Evolutionary conservation across 2,113 vertebrate species (phyloP), one percentile per base, ranked within the genome.

Genomic region (Solea senegalensis): DNA sequence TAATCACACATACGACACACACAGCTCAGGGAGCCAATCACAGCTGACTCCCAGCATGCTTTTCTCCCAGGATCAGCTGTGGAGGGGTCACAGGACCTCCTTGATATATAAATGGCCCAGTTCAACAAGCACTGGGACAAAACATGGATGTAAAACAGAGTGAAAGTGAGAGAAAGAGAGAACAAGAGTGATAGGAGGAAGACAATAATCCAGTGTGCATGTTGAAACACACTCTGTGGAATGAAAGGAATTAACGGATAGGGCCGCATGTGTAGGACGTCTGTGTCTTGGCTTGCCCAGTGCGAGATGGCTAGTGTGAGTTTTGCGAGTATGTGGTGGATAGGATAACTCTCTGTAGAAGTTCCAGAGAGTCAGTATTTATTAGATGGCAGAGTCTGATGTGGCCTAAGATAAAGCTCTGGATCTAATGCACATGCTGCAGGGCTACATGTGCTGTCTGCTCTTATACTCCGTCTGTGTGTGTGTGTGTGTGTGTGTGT

Each of bases 181-280:
- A 78, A 28, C 9, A 51, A 51, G 27, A 63, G 57, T 21, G 66
- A 78, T 16, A 34, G 7, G 49, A 72, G 64, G 72, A 44, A 73
- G 46, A 63, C 44, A 63, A 64, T 60, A 64, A 74, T 61, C 57
- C 74, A 0, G 14, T 5, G 41, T 69, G 86, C 90, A 41, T 89
- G 84, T 92, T 82, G 69, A 85, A 86, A 91, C 91, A 90, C 53
- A 90, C 70, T 76, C 75, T 81, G 76, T 81, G 92, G 93, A 90
- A 94, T 93, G 92, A 92, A 41, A 87, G 83, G 92, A 93, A 93
- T 92, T 78, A 69, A 69, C 58, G 71, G 62, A 81, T 80, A 82
- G 76, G 67, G 70, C 43, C 34, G 51, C 61, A 66, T 71, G 60
- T 73, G 75, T 67, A 72, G 83, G 82, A 78, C 51, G 80, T 11